Percentiles rank a stretch among this genome's conserved stretches.
Evolutionary conservation across 2,888 invertebrate species (phyloP).

Genomic region (Tinea trinotella): DNA sequence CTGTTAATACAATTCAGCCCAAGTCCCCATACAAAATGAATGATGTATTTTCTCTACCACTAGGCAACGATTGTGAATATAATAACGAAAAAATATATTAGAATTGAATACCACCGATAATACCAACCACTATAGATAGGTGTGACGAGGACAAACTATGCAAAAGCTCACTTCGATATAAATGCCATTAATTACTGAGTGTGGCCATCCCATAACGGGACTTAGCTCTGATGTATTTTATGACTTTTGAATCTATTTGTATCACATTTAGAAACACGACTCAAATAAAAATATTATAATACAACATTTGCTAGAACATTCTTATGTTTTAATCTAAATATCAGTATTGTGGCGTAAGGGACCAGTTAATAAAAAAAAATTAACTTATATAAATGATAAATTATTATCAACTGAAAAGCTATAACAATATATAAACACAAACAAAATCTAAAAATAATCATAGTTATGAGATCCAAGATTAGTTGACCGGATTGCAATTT

Average conservation of each 20-base stretch:
- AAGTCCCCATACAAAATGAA: too few species aligned
- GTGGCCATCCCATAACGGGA: slow-evolving; percentile 5
- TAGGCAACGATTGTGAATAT: not conserved
- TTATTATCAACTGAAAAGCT: too few species aligned
- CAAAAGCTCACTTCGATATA: slow-evolving; percentile 7
- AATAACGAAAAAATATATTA: not conserved
- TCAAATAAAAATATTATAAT: too few species aligned
- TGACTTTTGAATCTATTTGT: slow-evolving; percentile 6
- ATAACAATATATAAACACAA: too few species aligned
- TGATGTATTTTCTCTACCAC: too few species aligned
- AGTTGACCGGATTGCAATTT: not conserved
- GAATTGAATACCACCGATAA: not conserved
- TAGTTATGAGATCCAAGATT: not conserved
- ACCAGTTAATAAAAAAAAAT: too few species aligned
- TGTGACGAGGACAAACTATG: slow-evolving; percentile 6
- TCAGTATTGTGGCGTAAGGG: too few species aligned
- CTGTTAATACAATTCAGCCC: too few species aligned
- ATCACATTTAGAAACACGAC: not conserved
- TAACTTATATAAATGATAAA: too few species aligned
- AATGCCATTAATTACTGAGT: slow-evolving; percentile 6
- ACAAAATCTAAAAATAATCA: not conserved
- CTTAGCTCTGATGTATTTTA: slow-evolving; percentile 3
- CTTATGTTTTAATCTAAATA: too few species aligned
- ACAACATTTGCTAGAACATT: too few species aligned
- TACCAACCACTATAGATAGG: not conserved